Evolutionary conservation across 2,888 invertebrate species (phyloP), one percentile per base, ranked within the genome.

Genomic region (Microdon myrmicae): DNA sequence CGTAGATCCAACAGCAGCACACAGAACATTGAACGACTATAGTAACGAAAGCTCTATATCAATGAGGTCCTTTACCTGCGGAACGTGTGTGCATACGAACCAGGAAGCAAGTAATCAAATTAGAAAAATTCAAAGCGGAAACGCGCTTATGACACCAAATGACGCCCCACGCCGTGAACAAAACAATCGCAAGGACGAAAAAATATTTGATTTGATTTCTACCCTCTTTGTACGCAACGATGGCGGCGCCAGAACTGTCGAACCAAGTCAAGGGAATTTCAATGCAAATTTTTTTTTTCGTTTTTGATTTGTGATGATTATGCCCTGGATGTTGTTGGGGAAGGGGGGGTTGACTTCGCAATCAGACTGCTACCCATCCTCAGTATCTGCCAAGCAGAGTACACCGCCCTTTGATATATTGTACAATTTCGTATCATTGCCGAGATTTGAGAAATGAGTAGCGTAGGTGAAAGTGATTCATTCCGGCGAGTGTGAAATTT

Each of bases 241-340:
- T n/a, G n/a, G n/a, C 44, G 34, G 34, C 39, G 39, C n/a, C n/a
- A n/a, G n/a, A 45, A 58, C 38, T 17, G 28, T 47, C 31, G 17
- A 45, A 53, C 39, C 53, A 59, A 59, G 45, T 45, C 34, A 59
- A 59, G 53, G 39, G 35, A 45, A 41, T 59, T 43, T 51, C 44
- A 45, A 51, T 45, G 58, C 45, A 58, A 39, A 51, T 51, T 51
- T 43, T 37, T 32, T 16, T 13, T 38, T 43, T 53, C 31, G 10
- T 19, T 22, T 48, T 35, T 58, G 58, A 53, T 53, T 53, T 59
- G 35, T 41, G 25, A n/a, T 6, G 38, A 38, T 39, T 45, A 19
- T 3, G 47, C 39, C 35, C 28, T 12, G 38, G 19, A 43, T 38
- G n/a, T n/a, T n/a, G n/a, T 28, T 32, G 23, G 12, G 34, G 14